Evolutionary conservation across 2,797 vertebrate genomes (phyloP), one percentile per base, ranked within the genome.

Genomic region (Petrocephalus schoutedeni): DNA sequence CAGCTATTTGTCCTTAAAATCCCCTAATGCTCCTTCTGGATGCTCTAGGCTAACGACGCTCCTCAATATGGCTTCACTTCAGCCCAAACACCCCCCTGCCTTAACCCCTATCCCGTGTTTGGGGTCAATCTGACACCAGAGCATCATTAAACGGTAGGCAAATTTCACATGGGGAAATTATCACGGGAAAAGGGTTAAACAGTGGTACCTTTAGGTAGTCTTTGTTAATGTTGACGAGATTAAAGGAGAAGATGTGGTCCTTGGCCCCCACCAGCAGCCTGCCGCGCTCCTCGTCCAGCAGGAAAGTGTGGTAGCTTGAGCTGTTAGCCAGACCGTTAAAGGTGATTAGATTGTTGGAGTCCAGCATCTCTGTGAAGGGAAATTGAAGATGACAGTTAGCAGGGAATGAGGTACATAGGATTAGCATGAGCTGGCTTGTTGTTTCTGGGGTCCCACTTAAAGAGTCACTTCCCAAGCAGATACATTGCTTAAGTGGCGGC

Each of bases 191-290:
- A 28, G 28, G 28, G 28, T 28, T 28, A 28, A 54, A 49, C 2
- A 21, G 83, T 83, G 89, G 93, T 96, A 99, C 98, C 98, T 97
- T 96, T 92, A 96, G 94, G 90, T 96, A 97, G 91, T 99, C 97
- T 94, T 97, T 97, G 96, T 94, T 96, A 90, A 99, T 98, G 91
- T 99, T 97, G 91, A 97, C 96, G 92, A 99, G 95, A 94, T 97
- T 98, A 92, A 99, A 98, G 87, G 98, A 98, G 95, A 99, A 97
- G 92, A 99, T 96, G 92, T 99, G 97, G 94, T 99, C 98, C 91
- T 99, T 99, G 89, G 98, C 97, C 93, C 98, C 98, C 89, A 99
- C 97, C 2, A 98, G 96, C 0, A 99, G 96, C 64, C 97, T 95
- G 88, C 98, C 95, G 1, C 97, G 96, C 93, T 99, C 98, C 92